Evolutionary conservation across 1,140 invertebrate genomes (phyloP).

Genomic region (Cecropterus lyciades): DNA sequence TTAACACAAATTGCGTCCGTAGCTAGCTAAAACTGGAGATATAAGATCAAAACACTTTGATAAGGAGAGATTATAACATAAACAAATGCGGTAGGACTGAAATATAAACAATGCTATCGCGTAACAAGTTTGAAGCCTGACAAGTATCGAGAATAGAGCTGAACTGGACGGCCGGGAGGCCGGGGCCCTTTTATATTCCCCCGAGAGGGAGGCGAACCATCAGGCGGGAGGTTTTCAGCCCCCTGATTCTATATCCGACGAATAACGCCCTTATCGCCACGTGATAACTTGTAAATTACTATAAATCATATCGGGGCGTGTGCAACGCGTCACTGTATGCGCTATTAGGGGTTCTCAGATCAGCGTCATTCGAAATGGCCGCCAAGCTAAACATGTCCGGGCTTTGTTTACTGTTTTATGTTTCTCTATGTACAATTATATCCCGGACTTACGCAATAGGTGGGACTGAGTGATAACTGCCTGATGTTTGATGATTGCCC

Average conservation of each 20-base stretch:
- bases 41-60: too few relatives aligned
- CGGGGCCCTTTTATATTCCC: not conserved
- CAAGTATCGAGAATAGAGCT: not conserved
- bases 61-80: too few relatives aligned
- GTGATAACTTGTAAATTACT: not conserved
- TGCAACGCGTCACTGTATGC: not conserved
- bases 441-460: too few relatives aligned
- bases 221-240: not conserved
- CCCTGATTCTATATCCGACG: not conserved
- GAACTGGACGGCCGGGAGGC: not conserved
- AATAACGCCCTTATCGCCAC: not conserved
- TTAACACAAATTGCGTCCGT: too few relatives aligned
- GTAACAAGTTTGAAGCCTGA: not conserved
- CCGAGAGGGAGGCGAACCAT: too few relatives aligned
- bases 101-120: not conserved
- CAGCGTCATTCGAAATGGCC: not conserved
- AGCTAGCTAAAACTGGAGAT: too few relatives aligned
- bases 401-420: too few relatives aligned
- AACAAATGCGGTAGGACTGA: too few relatives aligned
- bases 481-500: too few relatives aligned
- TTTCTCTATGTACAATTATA: too few relatives aligned
- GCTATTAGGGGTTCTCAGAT: not conserved
- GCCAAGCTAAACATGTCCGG: too few relatives aligned
- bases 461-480: too few relatives aligned
- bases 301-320: not conserved